phyloP scores from a whole-genome alignment of 1,140 invertebrate species.

The Drosophila sp. region DNA sequence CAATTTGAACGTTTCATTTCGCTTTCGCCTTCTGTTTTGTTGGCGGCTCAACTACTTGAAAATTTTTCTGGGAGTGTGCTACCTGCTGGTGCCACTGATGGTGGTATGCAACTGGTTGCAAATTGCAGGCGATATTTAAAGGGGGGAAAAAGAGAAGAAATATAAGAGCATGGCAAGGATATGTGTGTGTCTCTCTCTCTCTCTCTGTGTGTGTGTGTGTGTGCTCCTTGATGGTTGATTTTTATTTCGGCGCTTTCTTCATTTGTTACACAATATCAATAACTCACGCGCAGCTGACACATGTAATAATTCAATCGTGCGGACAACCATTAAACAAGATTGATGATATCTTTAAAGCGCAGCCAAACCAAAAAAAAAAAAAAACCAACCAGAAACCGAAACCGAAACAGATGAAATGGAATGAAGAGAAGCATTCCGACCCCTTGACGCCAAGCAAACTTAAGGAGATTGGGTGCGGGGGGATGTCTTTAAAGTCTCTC shows the following conservation, averaged over 20 bases:
- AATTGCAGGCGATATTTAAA: slow-evolving; percentile 17
- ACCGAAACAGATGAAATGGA: slow-evolving; percentile 8
- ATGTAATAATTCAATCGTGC: slow-evolving; percentile 83
- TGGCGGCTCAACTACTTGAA: slow-evolving; percentile 47
- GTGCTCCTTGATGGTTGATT: slow-evolving; percentile 60
- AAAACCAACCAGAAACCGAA: slow-evolving; percentile 21
- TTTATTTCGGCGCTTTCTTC: slow-evolving; percentile 74
- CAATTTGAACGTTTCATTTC: slow-evolving; percentile 49
- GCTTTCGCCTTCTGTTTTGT: slow-evolving; percentile 25
- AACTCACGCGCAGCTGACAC: slow-evolving; percentile 81
- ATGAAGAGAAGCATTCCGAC: slow-evolving; percentile 33
- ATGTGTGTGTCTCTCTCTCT: not conserved
- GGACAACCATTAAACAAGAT: slow-evolving; percentile 83
- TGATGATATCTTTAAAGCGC: slow-evolving; percentile 80
- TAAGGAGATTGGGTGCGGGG: slow-evolving; percentile 1
- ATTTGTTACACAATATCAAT: slow-evolving; percentile 81
- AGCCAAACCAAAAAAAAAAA: slow-evolving; percentile 1
- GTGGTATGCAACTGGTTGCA: slow-evolving; percentile 69
- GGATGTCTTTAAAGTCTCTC: slow-evolving; percentile 54
- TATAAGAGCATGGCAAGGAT: not conserved
- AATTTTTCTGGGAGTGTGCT: slow-evolving; percentile 21
- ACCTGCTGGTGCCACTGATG: slow-evolving; percentile 30
- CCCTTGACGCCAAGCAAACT: slow-evolving; percentile 54
- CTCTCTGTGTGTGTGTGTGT: slow-evolving; percentile 18
- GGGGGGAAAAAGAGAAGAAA: not conserved